Percentiles rank a stretch among this genome's conserved stretches.
Conservation (phyloP, 2,888 invertebrate species). For the Metallyticus violacea region DNA sequence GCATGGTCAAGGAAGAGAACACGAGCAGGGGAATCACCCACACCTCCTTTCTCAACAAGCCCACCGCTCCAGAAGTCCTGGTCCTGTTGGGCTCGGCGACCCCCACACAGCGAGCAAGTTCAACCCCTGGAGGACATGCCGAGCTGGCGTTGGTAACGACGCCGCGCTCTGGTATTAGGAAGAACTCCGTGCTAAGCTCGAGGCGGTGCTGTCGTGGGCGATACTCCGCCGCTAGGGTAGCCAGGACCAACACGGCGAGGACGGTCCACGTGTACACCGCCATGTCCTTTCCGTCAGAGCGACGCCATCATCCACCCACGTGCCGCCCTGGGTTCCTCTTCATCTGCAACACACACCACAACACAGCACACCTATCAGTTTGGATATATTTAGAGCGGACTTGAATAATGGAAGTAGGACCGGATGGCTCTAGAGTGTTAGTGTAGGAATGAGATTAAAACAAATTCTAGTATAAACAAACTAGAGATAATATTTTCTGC, state of each 20-base stretch:
- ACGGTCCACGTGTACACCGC: background rate
- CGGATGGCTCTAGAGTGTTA: too few relatives aligned
- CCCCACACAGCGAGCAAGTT: background rate
- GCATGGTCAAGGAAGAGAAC: slow-evolving; percentile 78
- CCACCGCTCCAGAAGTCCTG: background rate
- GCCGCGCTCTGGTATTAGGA: slow-evolving; percentile 65
- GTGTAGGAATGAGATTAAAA: too few relatives aligned
- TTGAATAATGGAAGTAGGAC: too few relatives aligned
- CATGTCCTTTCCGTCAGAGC: background rate
- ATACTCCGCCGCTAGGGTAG: background rate
- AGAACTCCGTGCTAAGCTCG: slow-evolving; percentile 84
- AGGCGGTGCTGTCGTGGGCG: slow-evolving; percentile 39
- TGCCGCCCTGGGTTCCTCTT: background rate
- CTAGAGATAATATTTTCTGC: too few relatives aligned
- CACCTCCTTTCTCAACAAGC: slow-evolving; percentile 64
- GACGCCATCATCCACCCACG: background rate
- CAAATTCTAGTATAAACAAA: too few relatives aligned
- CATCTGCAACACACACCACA: background rate
- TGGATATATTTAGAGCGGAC: too few relatives aligned
- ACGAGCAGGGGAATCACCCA: slow-evolving; percentile 91
- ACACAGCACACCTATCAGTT: too few relatives aligned
- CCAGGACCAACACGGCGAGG: background rate
- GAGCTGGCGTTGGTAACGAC: slow-evolving; percentile 40
- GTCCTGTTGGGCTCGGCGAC: background rate
- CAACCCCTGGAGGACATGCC: slow-evolving; percentile 21